A percentile compares a stretch with the other conserved stretches of the same genome.
Conservation (phyloP, 1,140 invertebrate genomes). For the Plodia interpunctella region DNA sequence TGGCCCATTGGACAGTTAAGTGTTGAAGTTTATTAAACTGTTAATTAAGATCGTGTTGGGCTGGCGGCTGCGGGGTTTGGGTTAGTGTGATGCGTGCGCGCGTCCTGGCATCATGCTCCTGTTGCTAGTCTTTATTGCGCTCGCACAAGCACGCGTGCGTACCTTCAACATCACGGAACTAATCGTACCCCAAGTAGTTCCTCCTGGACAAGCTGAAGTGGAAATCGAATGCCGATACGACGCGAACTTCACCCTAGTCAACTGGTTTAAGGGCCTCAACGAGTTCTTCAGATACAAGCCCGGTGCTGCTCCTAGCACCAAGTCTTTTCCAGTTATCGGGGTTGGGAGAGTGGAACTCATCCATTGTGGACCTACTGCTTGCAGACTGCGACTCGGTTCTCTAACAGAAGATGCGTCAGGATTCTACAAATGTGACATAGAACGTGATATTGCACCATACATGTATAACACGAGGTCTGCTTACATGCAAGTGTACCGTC, state of each 20-base stretch:
- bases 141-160: conserved; percentile 31
- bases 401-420: conserved; percentile 62
- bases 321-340: conserved; percentile 57
- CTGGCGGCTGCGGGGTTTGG: conserved; percentile 36
- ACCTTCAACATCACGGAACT: conserved; percentile 63
- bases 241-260: conserved; percentile 65
- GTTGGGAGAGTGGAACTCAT: conserved; percentile 55
- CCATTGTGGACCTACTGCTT: conserved; percentile 53
- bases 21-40: conserved; percentile 73
- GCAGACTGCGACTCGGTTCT: conserved; percentile 46
- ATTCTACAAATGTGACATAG: conserved; percentile 63
- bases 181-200: conserved; percentile 47
- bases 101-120: conserved; percentile 53
- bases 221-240: conserved; percentile 65
- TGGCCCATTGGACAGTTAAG: conserved; percentile 57
- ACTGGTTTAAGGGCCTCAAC: conserved; percentile 62
- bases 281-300: conserved; percentile 69
- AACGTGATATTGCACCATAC: conserved; percentile 55
- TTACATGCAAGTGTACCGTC: conserved; percentile 53
- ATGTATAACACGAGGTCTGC: conserved; percentile 52
- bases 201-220: conserved; percentile 44
- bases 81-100: conserved; percentile 61
- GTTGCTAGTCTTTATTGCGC: conserved; percentile 27
- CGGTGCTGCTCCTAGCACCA: conserved; percentile 50
- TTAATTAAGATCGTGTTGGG: conserved; percentile 62